A percentile compares a stretch with the other conserved stretches of the same genome.
phyloP scores from a whole-genome alignment of 2,888 invertebrate species.

The Yponomeuta malinellus region DNA sequence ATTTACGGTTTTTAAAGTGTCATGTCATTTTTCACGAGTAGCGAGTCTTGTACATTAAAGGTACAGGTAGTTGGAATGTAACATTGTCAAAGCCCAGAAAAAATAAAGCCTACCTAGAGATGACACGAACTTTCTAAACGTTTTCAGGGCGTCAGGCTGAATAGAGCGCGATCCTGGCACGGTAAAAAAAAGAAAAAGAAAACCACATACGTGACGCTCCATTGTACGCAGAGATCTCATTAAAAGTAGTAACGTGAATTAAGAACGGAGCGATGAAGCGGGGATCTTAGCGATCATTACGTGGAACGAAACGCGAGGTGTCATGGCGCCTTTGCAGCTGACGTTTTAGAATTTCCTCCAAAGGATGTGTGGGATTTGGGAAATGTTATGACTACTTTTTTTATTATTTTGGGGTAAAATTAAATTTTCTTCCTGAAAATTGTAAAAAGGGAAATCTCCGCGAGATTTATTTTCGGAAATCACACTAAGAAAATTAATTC shows the following conservation, averaged over 20 bases:
- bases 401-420: not conserved
- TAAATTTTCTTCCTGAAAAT: no score
- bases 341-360: conserved; percentile 13
- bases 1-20: no score
- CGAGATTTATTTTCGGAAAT: no score
- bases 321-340: conserved; percentile 14
- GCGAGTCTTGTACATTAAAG: no score
- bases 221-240: conserved; percentile 73
- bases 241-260: conserved; percentile 57
- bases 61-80: no score
- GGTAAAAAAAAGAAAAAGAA: conserved; percentile 27
- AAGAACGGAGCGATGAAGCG: conserved; percentile 67
- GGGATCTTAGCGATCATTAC: conserved; percentile 71
- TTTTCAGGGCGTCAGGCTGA: conserved; percentile 44
- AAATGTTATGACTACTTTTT: not conserved
- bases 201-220: conserved; percentile 57
- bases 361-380: not conserved
- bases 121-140: conserved; percentile 52
- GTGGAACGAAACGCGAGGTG: conserved; percentile 46
- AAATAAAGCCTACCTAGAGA: not conserved
- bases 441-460: no score
- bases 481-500: no score
- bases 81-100: not conserved
- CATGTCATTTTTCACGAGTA: no score
- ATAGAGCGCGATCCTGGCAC: conserved; percentile 52